phyloP scores from a whole-genome alignment of 2,888 invertebrate genomes.

The Petrolisthes manimaculis region DNA sequence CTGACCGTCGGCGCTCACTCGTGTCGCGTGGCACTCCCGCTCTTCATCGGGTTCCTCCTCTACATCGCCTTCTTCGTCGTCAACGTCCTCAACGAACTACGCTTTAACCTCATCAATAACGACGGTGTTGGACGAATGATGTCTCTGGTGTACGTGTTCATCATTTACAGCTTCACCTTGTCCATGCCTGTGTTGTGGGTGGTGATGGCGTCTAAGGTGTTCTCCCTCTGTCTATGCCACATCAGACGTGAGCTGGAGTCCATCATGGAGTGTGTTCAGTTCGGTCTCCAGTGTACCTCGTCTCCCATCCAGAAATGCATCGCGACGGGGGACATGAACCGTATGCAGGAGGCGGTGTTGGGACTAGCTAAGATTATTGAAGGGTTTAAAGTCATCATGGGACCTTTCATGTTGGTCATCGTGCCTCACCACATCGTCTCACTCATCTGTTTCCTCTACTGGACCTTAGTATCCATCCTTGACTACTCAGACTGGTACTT shows the following conservation, averaged over 20 bases:
- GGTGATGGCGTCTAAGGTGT: conserved; percentile 64
- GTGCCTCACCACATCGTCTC: conserved; percentile 65
- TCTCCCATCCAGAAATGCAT: conserved; percentile 62
- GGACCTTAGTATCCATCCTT: conserved; percentile 65
- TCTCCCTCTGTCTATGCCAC: conserved; percentile 59
- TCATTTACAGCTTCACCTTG: conserved; percentile 65
- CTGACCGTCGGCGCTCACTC: conserved; percentile 63
- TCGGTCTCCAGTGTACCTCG: conserved; percentile 45
- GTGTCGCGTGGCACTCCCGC: conserved; percentile 48
- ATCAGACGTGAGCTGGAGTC: conserved; percentile 59
- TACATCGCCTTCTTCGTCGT: conserved; percentile 63
- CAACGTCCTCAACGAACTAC: conserved; percentile 63
- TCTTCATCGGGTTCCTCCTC: conserved; percentile 60
- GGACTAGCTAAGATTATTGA: conserved; percentile 59
- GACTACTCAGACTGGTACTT: conserved; percentile 65
- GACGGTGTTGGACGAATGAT: conserved; percentile 63
- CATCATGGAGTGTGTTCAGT: conserved; percentile 59
- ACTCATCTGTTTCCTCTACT: conserved; percentile 66
- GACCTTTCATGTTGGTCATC: conserved; percentile 64
- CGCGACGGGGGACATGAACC: conserved; percentile 61
- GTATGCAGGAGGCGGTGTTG: conserved; percentile 64
- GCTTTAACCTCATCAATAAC: conserved; percentile 63
- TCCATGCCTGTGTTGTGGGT: conserved; percentile 65
- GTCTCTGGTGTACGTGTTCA: conserved; percentile 64
- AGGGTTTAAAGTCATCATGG: conserved; percentile 62